Base-by-base conservation (phyloP, 2,797 vertebrate genomes). In the Dallia pectoralis region DNA sequence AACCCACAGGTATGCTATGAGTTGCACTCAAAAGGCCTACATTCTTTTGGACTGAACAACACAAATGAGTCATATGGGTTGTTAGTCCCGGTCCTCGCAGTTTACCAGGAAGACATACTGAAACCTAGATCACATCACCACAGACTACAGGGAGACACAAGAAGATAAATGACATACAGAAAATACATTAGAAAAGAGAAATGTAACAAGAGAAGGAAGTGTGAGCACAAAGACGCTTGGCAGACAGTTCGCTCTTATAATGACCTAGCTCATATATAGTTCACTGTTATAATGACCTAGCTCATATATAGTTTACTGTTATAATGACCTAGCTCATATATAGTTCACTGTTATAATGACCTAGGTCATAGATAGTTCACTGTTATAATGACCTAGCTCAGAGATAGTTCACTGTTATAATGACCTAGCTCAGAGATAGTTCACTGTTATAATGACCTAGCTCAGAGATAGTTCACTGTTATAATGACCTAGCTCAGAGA, bases 1-100 rank as follows among this genome's bases (percentile, higher is more conserved):
- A 74, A 70, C 63, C 32, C 71, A 56, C 62, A 29, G 70, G 67
- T 73, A 63, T 4, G 25, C 30, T 44, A 51, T 22, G 49, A 27
- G 63, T 18, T 29, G 29, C 29, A 63, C 15, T 63, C 61, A 63
- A 27, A n/a, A 65, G 4, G 36, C 30, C 36, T 65, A 65, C 63
- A 36, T 59, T 70, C 69, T 36, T 29, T 25, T 33, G 32, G 25
- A 27, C 40, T 30, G 4, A 15, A 44, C 36, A 36, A n/a, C 53
- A 36, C 70, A 56, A 71, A 56, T 56, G 36, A 61, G 22, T 56
- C 61, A 16, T 19, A 33, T 19, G 1, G 29, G 61, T 63, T 32
- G 16, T 53, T 19, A 19, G 51, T 14, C 29, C 29, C 25, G 30
- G 9, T 22, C n/a, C 29, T 63, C 30, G 6, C 29, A 63, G 15